phyloP scores from a whole-genome alignment of 2,888 invertebrate species.

The Amorpha juglandis region DNA sequence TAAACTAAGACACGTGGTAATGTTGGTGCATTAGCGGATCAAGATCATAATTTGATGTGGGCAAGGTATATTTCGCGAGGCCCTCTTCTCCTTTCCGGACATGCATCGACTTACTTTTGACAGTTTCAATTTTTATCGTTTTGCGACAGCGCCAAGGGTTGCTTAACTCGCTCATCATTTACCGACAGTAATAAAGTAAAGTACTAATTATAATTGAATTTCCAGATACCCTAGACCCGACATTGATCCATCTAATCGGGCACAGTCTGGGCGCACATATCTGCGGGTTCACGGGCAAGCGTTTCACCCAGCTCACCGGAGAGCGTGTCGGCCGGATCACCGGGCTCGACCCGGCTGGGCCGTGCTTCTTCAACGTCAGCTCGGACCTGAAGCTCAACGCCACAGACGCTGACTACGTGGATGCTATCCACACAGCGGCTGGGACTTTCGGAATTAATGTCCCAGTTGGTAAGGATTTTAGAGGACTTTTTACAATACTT shows the following conservation, averaged over 20 bases:
- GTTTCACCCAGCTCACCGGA: constrained; percentile 57
- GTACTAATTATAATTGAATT: not conserved
- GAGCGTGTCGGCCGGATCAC: constrained; percentile 60
- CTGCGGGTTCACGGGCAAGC: constrained; percentile 66
- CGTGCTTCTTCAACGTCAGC: constrained; percentile 67
- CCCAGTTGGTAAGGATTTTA: constrained; percentile 65
- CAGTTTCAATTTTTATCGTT: too few species aligned
- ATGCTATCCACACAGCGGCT: constrained; percentile 69
- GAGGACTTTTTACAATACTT: too few species aligned
- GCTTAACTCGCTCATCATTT: too few species aligned
- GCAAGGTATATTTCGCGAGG: too few species aligned
- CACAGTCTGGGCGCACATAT: constrained; percentile 78
- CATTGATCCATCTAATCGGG: constrained; percentile 67
- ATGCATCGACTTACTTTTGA: too few species aligned
- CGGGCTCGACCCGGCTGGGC: constrained; percentile 75
- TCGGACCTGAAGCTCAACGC: constrained; percentile 49
- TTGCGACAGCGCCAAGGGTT: too few species aligned
- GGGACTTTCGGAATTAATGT: constrained; percentile 66
- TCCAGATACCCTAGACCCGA: constrained; percentile 60
- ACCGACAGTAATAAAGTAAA: too few species aligned
- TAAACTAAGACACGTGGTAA: too few species aligned
- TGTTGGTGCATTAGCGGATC: too few species aligned
- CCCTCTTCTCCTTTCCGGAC: too few species aligned
- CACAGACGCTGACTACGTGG: constrained; percentile 66
- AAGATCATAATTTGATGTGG: too few species aligned